Evolutionary conservation across 2,797 vertebrate genomes (phyloP), one percentile per base, ranked within the genome.

Genomic region (Bradypodion pumilum): DNA sequence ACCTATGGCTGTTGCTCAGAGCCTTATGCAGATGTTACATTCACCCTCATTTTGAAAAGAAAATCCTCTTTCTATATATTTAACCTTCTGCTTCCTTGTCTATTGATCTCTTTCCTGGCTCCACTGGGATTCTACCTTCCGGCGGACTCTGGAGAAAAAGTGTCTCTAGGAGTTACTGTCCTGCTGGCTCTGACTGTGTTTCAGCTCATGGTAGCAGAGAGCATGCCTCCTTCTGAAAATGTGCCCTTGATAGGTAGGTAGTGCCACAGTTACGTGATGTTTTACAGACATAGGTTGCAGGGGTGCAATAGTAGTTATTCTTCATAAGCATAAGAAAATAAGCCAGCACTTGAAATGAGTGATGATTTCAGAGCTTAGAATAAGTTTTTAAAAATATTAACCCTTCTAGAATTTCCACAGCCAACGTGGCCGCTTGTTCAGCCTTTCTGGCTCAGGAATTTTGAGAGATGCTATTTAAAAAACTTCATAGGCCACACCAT

Each of bases 1-100:
- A 98, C 98, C 90, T 99, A 99, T 0, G 98, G 98, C 87, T 99
- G 98, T 94, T 99, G 98, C 95, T 98, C 98, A 0, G 98, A 99
- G 89, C 98, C 98, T 0, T 99, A 99, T 92, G 98, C 98, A 0
- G 98, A 99, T 68, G 96, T 99, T 91, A 99, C 98, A 13, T 99
- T 98, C 95, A 99, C 97, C 0, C 92, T 99, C 88, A 97, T 97
- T 68, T 97, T 99, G 80, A 99, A 99, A 95, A 96, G 98, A 5
- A 97, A 97, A 79, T 99, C 98, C 21, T 97, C 98, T 1, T 99
- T 99, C 94, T 99, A 99, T 91, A 98, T 99, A 74, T 99, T 98
- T 94, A 99, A 99, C 89, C 90, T 99, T 78, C 96, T 99, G 78
- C 95, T 99, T 74, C 98, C 98, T 15, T 99, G 98, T 74, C 96